These are phyloP conservation scores for Amazona vittata DNA, from an alignment of 2,113 vertebrate genomes.

Conservation along the genomic window DNA sequence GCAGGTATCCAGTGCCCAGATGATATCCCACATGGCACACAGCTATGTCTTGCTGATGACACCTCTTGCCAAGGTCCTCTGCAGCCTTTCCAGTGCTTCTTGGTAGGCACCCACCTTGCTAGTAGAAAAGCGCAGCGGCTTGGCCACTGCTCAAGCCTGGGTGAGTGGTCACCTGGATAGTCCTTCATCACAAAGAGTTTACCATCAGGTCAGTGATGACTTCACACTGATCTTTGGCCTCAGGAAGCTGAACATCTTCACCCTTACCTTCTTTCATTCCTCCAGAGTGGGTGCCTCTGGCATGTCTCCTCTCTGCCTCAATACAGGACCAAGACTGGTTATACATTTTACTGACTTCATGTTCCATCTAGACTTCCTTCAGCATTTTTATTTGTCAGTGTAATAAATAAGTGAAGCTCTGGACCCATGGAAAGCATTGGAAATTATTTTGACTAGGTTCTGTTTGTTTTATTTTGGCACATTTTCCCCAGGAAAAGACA, in stretches of 20 bases:
- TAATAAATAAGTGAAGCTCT: not conserved
- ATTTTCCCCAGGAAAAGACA: not conserved
- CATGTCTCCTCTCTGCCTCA: not conserved
- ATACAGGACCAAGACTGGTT: not conserved
- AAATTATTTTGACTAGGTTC: not conserved
- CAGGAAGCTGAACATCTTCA: not conserved
- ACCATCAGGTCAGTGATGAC: not conserved
- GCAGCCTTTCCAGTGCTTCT: not conserved
- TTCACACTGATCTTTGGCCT: not conserved
- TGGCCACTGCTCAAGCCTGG: not conserved
- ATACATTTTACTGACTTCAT: not conserved
- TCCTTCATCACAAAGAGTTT: not conserved
- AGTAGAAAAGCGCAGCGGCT: not conserved
- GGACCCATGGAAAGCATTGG: not conserved
- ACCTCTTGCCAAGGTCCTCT: not conserved
- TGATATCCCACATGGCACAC: not conserved
- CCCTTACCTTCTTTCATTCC: not conserved
- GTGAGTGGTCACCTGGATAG: not conserved
- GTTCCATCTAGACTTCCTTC: not conserved
- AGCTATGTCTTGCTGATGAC: not conserved
- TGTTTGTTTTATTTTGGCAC: not conserved
- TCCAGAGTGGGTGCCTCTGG: rapidly evolving
- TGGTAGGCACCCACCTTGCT: not conserved
- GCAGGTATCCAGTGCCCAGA: rapidly evolving
- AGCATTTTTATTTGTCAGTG: not conserved